phyloP scores from a whole-genome alignment of 2,797 vertebrate genomes.

The Nannoperca australis region DNA sequence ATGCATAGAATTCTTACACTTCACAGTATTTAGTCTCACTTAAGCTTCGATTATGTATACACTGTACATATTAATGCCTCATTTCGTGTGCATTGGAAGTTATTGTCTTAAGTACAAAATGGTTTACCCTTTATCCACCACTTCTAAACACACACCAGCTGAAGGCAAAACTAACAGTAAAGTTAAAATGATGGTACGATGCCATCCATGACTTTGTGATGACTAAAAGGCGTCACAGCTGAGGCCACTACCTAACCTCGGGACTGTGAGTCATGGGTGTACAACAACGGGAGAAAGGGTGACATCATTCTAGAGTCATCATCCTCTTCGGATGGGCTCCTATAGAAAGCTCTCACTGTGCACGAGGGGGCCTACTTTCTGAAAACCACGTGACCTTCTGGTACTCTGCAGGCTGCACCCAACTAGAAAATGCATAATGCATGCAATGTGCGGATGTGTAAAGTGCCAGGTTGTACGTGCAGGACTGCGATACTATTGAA shows the following conservation, averaged over 20 bases:
- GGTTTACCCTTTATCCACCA: background rate
- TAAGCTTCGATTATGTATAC: background rate
- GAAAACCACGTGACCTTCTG: constrained; percentile 81
- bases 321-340: constrained; percentile 67
- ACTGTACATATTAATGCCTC: background rate
- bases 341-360: constrained; percentile 74
- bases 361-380: constrained; percentile 74
- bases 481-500: constrained; percentile 25
- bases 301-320: constrained; percentile 86
- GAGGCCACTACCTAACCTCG: constrained; percentile 80
- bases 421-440: constrained; percentile 72
- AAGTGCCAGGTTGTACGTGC: constrained; percentile 43
- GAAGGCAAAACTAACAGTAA: background rate
- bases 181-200: constrained; percentile 16
- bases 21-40: background rate
- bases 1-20: background rate
- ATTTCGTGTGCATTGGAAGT: background rate
- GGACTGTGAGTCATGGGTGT: constrained; percentile 84
- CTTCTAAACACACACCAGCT: background rate
- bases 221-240: constrained; percentile 65
- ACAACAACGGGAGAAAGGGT: constrained; percentile 72
- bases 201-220: constrained; percentile 44
- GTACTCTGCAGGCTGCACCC: constrained; percentile 77
- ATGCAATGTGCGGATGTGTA: constrained; percentile 55
- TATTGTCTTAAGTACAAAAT: constrained; percentile 13